These are phyloP conservation scores for Synaphobranchus kaupii DNA, from an alignment of 2,797 vertebrate species.

Conservation along the genomic window DNA sequence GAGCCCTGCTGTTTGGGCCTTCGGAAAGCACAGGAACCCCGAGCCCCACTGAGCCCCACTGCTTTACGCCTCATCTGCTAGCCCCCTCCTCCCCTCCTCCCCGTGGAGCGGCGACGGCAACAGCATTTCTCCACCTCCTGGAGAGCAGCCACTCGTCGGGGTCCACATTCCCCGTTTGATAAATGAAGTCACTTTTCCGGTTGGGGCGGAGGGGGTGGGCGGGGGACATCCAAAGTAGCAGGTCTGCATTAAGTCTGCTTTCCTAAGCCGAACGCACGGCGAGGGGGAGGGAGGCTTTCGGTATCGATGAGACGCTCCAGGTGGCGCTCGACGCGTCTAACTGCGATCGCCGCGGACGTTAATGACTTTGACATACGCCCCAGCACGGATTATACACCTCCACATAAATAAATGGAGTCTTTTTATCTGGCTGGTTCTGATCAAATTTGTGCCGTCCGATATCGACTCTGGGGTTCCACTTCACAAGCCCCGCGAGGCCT, in stretches of 20 bases:
- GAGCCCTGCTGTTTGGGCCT: neutral
- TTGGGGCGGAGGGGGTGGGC: no score
- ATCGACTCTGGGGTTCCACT: slow-evolving; percentile 6
- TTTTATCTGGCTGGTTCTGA: neutral
- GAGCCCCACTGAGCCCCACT: neutral
- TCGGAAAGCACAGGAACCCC: neutral
- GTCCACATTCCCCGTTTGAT: neutral
- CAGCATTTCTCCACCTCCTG: neutral
- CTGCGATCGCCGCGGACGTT: neutral
- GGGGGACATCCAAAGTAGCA: neutral
- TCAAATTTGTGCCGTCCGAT: neutral
- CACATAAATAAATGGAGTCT: neutral
- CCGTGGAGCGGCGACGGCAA: neutral
- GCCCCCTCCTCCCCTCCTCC: neutral
- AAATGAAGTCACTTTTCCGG: neutral
- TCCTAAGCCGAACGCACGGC: neutral
- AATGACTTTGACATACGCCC: neutral
- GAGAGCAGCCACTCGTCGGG: neutral
- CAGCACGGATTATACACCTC: neutral
- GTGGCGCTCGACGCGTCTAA: neutral
- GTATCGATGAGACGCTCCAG: neutral
- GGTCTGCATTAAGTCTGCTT: neutral
- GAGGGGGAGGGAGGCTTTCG: neutral
- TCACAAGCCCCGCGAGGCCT: neutral
- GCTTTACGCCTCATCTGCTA: neutral